Evolutionary conservation across 2,888 invertebrate genomes (phyloP).

Genomic region (Thera obeliscata): DNA sequence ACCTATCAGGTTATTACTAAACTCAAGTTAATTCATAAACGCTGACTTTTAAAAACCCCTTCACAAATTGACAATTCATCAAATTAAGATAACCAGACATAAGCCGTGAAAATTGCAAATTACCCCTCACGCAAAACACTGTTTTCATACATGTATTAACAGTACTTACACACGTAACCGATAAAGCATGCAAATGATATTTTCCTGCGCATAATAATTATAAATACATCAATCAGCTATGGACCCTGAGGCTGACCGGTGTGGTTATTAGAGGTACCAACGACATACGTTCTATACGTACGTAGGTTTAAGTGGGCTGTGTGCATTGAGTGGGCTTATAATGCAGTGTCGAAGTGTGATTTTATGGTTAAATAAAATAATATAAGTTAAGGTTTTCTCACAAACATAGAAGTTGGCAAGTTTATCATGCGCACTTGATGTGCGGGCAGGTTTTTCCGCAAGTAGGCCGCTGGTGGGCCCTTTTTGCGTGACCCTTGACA

Average conservation of each 20-base stretch:
- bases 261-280: constrained; percentile 65
- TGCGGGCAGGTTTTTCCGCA: no score
- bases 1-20: no score
- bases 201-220: constrained; percentile 77
- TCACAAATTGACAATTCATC: neutral
- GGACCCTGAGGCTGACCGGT: constrained; percentile 61
- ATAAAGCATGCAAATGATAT: constrained; percentile 68
- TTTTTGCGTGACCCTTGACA: no score
- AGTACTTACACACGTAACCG: constrained; percentile 30
- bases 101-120: constrained; percentile 11
- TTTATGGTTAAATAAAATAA: neutral
- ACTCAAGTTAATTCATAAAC: no score
- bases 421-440: no score
- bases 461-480: no score
- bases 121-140: constrained; percentile 12
- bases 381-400: no score
- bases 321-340: neutral
- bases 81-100: neutral
- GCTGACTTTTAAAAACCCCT: no score
- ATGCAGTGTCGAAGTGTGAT: neutral
- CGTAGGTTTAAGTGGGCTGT: neutral
- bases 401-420: no score
- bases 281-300: constrained; percentile 26
- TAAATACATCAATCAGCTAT: constrained; percentile 79
- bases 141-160: constrained; percentile 22